Conservation (phyloP, 2,888 invertebrate genomes). For the Thalpophila matura region DNA sequence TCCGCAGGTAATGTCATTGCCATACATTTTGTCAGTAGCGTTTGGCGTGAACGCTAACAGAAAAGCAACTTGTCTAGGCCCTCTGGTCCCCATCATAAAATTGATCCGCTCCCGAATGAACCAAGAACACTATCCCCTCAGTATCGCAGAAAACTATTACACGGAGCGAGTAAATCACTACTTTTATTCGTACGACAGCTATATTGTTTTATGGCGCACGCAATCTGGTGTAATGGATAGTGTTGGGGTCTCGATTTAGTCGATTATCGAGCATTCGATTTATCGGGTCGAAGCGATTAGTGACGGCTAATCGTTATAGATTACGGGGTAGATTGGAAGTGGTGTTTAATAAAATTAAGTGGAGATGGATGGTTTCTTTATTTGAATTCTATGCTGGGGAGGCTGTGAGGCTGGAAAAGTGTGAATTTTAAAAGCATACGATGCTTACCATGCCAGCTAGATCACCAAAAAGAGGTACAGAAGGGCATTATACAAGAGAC, state of each 20-base stretch:
- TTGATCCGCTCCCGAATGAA: conserved; percentile 69
- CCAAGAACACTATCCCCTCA: conserved; percentile 21
- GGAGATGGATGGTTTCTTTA: conserved; percentile 3
- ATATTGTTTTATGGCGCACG: conserved; percentile 71
- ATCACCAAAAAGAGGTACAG: no score
- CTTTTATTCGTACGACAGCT: conserved; percentile 63
- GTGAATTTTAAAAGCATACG: no score
- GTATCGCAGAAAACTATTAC: conserved; percentile 55
- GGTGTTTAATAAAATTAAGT: conserved; percentile 30
- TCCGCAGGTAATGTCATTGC: no score
- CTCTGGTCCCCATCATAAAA: conserved; percentile 74
- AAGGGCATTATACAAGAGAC: no score
- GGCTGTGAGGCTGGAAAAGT: background rate
- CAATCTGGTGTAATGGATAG: conserved; percentile 68
- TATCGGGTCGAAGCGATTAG: conserved; percentile 51
- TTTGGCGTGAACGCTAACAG: no score
- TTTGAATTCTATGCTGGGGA: background rate
- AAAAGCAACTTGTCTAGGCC: no score
- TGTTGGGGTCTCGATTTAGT: conserved; percentile 48
- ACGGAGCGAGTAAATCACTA: conserved; percentile 57
- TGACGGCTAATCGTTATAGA: conserved; percentile 51
- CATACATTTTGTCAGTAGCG: no score
- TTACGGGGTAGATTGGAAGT: conserved; percentile 27
- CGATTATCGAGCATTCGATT: conserved; percentile 55
- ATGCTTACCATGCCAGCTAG: no score